These are phyloP conservation scores for Hippopotamyrus pictus DNA, from an alignment of 2,797 vertebrate species.

Conservation along the genomic window DNA sequence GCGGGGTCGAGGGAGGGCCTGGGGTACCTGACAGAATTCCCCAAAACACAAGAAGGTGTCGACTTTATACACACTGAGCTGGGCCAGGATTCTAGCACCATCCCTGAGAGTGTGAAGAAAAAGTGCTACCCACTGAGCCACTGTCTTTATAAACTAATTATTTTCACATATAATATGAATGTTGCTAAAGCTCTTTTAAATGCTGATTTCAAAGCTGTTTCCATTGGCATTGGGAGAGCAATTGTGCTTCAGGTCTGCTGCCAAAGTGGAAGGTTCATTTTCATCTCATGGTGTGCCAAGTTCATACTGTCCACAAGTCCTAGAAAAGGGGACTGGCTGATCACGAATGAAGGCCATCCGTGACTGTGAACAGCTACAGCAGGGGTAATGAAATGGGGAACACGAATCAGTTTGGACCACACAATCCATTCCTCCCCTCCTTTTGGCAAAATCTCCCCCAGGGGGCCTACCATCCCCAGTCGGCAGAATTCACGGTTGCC, in stretches of 20 bases:
- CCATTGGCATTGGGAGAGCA: not conserved
- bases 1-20: not conserved
- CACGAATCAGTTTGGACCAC: not conserved
- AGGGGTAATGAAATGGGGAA: not conserved
- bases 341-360: not conserved
- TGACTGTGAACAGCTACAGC: not conserved
- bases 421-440: not conserved
- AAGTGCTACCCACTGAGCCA: not conserved
- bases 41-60: not conserved
- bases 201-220: constrained; percentile 4
- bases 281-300: not conserved
- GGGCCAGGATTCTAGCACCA: not conserved
- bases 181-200: not conserved
- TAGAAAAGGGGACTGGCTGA: not conserved
- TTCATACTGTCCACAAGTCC: not conserved
- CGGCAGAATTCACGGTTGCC: not conserved
- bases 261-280: not conserved
- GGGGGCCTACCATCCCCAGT: not conserved
- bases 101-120: not conserved
- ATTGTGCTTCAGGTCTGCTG: not conserved
- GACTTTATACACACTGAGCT: not conserved
- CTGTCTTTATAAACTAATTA: not conserved
- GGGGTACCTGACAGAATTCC: not conserved
- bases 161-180: constrained; percentile 13
- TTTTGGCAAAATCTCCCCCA: not conserved